Evolutionary conservation across 1,140 invertebrate species (phyloP).

Genomic region (Psilanteris sp.): DNA sequence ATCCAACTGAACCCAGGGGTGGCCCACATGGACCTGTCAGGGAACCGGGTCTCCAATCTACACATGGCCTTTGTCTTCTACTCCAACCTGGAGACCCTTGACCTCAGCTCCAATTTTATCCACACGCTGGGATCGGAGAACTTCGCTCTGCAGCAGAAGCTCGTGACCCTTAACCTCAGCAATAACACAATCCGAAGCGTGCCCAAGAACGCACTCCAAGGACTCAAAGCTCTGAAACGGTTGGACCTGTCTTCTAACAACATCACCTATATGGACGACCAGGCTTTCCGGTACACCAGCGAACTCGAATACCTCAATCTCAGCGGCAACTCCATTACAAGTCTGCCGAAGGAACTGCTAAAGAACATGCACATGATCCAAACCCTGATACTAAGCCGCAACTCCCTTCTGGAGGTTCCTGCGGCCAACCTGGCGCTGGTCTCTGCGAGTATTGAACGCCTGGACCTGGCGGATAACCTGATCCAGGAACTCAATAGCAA

Average conservation of each 20-base stretch:
- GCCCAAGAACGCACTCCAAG: constrained; percentile 87
- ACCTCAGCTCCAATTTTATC: constrained; percentile 90
- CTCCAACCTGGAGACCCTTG: constrained; percentile 87
- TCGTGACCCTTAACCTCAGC: constrained; percentile 87
- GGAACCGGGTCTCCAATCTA: constrained; percentile 86
- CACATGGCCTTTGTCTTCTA: constrained; percentile 88
- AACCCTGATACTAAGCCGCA: constrained; percentile 85
- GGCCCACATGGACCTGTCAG: constrained; percentile 86
- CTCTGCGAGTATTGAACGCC: constrained; percentile 82
- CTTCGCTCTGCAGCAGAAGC: constrained; percentile 86
- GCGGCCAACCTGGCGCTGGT: constrained; percentile 83
- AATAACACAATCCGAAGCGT: constrained; percentile 85
- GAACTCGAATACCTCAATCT: constrained; percentile 87
- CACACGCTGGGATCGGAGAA: constrained; percentile 87
- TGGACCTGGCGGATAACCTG: constrained; percentile 87
- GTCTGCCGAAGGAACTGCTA: constrained; percentile 85
- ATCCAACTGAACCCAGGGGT: constrained; percentile 93
- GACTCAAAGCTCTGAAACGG: constrained; percentile 84
- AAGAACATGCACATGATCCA: constrained; percentile 85
- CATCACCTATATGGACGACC: constrained; percentile 85
- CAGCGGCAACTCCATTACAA: constrained; percentile 87
- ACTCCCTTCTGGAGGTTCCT: constrained; percentile 88
- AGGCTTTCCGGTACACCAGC: constrained; percentile 86
- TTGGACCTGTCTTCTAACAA: constrained; percentile 89
- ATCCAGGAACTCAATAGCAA: constrained; percentile 84